These are phyloP conservation scores for Drosophila seguyi DNA, from an alignment of 1,140 invertebrate genomes.

Conservation along the genomic window DNA sequence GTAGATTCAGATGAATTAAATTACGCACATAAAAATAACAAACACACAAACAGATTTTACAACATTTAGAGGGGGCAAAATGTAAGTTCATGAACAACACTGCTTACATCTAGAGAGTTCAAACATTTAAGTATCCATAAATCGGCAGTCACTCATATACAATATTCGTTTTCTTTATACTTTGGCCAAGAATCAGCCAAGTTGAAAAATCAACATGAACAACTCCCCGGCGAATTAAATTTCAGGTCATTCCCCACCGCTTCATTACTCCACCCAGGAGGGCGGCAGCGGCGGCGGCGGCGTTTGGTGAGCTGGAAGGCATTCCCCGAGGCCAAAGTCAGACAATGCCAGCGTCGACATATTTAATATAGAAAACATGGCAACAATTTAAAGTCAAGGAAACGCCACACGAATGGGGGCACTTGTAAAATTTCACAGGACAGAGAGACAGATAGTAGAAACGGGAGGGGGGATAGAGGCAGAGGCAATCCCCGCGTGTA, in stretches of 20 bases:
- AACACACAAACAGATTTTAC: conserved; percentile 11
- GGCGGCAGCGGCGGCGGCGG: neutral
- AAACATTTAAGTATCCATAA: conserved; percentile 43
- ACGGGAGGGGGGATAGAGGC: neutral
- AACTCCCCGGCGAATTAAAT: conserved; percentile 38
- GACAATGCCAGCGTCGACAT: conserved; percentile 44
- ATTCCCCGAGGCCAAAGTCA: conserved; percentile 28
- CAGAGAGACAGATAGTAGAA: conserved; percentile 18
- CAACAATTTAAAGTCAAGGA: conserved; percentile 53
- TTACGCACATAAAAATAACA: neutral
- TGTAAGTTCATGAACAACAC: conserved; percentile 11
- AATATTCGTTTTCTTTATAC: conserved; percentile 49
- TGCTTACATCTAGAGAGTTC: conserved; percentile 20
- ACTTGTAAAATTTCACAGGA: conserved; percentile 39
- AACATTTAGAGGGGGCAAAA: conserved; percentile 6
- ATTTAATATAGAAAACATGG: conserved; percentile 56
- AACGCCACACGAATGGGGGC: conserved; percentile 41
- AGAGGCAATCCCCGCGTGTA: conserved; percentile 24
- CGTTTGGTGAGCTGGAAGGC: conserved; percentile 6
- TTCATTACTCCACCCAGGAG: neutral
- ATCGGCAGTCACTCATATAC: conserved; percentile 28
- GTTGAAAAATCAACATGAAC: conserved; percentile 60
- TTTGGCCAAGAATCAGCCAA: conserved; percentile 50
- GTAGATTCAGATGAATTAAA: neutral
- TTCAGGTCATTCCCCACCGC: conserved; percentile 47